Evolutionary conservation across 2,797 vertebrate genomes (phyloP).

Genomic region (Merluccius polli): DNA sequence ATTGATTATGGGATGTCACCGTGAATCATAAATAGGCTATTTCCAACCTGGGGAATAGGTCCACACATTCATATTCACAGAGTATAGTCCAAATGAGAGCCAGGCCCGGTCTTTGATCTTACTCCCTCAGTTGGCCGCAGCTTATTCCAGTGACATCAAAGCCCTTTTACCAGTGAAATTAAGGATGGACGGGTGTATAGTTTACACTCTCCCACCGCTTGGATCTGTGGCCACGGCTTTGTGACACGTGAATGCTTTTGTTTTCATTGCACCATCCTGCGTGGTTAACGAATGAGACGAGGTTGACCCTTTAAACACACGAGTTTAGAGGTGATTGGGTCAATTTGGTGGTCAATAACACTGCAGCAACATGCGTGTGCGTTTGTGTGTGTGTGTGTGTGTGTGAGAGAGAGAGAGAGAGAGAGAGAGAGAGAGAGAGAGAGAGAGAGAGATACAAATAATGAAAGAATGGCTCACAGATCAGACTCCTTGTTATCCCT

Average conservation of each 20-base stretch:
- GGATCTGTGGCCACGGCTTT: constrained; percentile 19
- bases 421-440: not conserved
- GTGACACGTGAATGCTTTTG: not conserved
- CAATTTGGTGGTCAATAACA: not conserved
- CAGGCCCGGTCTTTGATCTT: constrained; percentile 56
- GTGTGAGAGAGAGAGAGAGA: not conserved
- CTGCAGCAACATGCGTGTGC: not conserved
- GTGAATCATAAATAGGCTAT: not conserved
- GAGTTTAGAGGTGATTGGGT: not conserved
- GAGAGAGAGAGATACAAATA: not conserved
- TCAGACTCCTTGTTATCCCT: not conserved
- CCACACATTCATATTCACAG: not conserved
- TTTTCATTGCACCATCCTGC: not conserved
- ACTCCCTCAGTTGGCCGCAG: constrained; percentile 49
- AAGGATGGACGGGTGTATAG: constrained; percentile 43
- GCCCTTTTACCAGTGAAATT: constrained; percentile 42
- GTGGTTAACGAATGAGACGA: not conserved
- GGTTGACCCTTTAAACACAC: not conserved
- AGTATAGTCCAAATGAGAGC: constrained; percentile 7
- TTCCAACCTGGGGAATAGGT: not conserved
- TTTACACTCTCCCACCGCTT: constrained; percentile 17
- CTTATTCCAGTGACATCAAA: constrained; percentile 61
- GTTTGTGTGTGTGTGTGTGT: not conserved
- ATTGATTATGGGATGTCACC: not conserved
- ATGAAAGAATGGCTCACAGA: no score